These are phyloP conservation scores for Dicyrtoma fusca DNA, from an alignment of 2,888 invertebrate genomes.

Conservation along the genomic window DNA sequence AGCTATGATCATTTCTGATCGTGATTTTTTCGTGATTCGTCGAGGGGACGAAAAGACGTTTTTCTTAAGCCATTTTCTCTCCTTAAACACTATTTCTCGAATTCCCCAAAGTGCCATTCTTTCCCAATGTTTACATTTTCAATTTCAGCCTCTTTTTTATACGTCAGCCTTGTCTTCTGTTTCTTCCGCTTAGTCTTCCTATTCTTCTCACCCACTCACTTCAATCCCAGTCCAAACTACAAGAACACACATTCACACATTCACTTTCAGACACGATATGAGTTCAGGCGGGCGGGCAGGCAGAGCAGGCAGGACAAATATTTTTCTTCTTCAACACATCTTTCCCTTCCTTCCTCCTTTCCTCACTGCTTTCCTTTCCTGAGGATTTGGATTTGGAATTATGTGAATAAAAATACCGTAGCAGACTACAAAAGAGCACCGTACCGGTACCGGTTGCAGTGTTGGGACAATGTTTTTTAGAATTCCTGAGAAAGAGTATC, in stretches of 20 bases:
- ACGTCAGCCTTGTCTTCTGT: too few relatives aligned
- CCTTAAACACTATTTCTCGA: conserved; percentile 47
- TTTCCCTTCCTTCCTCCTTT: conserved; percentile 1
- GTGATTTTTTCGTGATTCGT: conserved; percentile 28
- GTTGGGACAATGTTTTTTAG: too few relatives aligned
- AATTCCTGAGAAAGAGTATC: too few relatives aligned
- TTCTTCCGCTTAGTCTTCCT: too few relatives aligned
- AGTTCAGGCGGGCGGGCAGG: conserved; percentile 6
- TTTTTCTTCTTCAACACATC: neutral
- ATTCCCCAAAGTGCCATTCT: conserved; percentile 56
- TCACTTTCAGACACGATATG: too few relatives aligned
- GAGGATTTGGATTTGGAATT: neutral
- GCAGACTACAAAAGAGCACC: too few relatives aligned
- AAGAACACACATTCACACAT: too few relatives aligned
- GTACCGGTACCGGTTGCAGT: too few relatives aligned
- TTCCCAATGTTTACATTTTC: conserved; percentile 56
- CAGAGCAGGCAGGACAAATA: neutral
- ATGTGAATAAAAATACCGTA: too few relatives aligned
- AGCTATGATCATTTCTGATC: conserved; percentile 34
- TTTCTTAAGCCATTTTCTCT: conserved; percentile 39
- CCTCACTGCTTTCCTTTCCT: neutral
- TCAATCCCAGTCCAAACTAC: too few relatives aligned
- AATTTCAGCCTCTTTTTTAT: conserved; percentile 47
- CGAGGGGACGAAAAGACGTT: conserved; percentile 31
- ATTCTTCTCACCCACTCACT: conserved; percentile 17